Conservation (phyloP, 2,888 invertebrate species). For the Leptinotarsa rubiginosa region DNA sequence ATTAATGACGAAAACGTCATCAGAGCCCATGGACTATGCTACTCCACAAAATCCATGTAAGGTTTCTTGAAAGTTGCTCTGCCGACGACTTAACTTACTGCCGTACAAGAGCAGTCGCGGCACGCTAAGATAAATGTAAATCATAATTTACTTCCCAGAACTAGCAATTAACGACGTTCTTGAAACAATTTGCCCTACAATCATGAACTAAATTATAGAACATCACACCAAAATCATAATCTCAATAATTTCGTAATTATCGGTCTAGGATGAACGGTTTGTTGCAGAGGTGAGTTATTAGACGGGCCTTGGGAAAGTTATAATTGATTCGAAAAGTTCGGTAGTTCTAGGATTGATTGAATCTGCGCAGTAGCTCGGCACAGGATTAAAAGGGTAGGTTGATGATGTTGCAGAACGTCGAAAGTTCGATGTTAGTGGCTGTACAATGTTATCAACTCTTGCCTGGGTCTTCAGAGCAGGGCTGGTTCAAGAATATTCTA, state of each 20-base stretch:
- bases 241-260: constrained; percentile 31
- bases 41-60: constrained; percentile 38
- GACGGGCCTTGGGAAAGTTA: constrained; percentile 6
- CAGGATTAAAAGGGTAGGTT: constrained; percentile 1
- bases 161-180: constrained; percentile 31
- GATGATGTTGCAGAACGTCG: not conserved
- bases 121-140: constrained; percentile 34
- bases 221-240: constrained; percentile 25
- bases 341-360: constrained; percentile 4
- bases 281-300: constrained; percentile 13
- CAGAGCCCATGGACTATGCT: constrained; percentile 25
- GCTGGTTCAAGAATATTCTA: not conserved
- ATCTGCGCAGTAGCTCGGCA: not conserved
- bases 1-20: not conserved
- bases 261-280: not conserved
- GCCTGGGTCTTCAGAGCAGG: not conserved
- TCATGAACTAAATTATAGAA: constrained; percentile 34
- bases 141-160: constrained; percentile 47
- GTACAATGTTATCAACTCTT: not conserved
- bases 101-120: constrained; percentile 26
- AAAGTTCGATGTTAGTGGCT: constrained; percentile 1
- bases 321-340: constrained; percentile 14
- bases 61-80: constrained; percentile 46
- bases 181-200: constrained; percentile 38
- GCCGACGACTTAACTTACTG: constrained; percentile 41